These are phyloP conservation scores for Drosophila truncata DNA, from an alignment of 1,140 invertebrate genomes.

Conservation along the genomic window DNA sequence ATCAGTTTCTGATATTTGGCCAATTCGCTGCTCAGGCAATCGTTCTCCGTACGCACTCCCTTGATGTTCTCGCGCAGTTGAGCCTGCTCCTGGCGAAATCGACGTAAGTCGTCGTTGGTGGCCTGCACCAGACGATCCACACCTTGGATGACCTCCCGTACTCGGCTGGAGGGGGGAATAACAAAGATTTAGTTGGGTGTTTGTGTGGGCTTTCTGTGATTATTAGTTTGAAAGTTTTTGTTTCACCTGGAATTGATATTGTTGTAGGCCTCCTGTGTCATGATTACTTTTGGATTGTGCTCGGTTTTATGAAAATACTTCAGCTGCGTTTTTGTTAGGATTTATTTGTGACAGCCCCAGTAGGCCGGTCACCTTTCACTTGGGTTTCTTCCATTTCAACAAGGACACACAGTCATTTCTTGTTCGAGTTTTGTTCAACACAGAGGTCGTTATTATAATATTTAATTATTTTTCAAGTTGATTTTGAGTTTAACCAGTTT, in stretches of 20 bases:
- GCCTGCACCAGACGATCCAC: slow-evolving; percentile 51
- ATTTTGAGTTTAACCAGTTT: background rate
- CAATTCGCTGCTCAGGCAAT: slow-evolving; percentile 30
- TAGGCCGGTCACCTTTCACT: background rate
- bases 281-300: slow-evolving; percentile 1
- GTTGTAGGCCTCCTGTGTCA: slow-evolving; percentile 56
- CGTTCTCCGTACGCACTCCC: slow-evolving; percentile 61
- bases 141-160: slow-evolving; percentile 36
- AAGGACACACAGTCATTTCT: background rate
- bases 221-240: background rate
- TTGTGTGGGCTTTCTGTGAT: background rate
- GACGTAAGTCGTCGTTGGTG: slow-evolving; percentile 57
- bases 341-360: background rate
- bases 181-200: background rate
- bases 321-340: background rate
- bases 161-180: slow-evolving; percentile 4
- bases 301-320: slow-evolving; percentile 1
- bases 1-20: slow-evolving; percentile 21
- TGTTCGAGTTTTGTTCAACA: too few species aligned
- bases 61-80: slow-evolving; percentile 38
- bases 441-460: background rate
- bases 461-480: background rate
- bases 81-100: slow-evolving; percentile 45
- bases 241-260: slow-evolving; percentile 36
- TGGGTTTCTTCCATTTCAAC: too few species aligned